phyloP scores from a whole-genome alignment of 2,797 vertebrate species.

The Peromyscus eremicus region DNA sequence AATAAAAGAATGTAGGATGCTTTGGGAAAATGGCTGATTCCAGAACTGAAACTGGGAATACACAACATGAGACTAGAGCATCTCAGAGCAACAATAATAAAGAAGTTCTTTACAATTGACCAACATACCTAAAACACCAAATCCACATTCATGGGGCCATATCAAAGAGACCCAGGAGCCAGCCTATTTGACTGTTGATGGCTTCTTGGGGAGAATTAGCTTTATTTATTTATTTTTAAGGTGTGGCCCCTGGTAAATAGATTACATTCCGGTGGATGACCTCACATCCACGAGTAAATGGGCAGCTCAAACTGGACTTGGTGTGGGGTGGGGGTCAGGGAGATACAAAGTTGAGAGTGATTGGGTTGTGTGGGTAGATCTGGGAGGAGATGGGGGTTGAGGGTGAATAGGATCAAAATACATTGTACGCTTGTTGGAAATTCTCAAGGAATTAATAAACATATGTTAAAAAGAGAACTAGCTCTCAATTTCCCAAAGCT shows the following conservation, averaged over 20 bases:
- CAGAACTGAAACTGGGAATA: background rate
- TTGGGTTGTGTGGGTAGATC: background rate
- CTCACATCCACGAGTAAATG: background rate
- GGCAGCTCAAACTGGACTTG: background rate
- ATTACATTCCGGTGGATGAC: background rate
- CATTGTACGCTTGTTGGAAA: background rate
- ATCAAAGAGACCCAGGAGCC: background rate
- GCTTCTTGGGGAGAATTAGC: background rate
- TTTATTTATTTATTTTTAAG: background rate
- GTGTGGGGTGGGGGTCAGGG: rapidly evolving
- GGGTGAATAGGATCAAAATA: background rate
- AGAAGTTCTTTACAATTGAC: background rate
- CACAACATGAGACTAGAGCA: background rate
- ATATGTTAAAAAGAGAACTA: background rate
- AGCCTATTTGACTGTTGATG: background rate
- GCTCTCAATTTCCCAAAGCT: background rate
- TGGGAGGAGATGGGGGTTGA: background rate
- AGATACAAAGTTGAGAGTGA: background rate
- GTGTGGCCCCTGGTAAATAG: background rate
- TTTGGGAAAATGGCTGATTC: background rate
- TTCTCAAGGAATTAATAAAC: background rate
- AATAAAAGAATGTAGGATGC: background rate
- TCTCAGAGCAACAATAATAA: background rate
- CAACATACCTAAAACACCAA: background rate
- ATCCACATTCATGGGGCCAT: background rate